Conservation (phyloP, 2,113 vertebrate genomes). For the Sprattus sprattus region DNA sequence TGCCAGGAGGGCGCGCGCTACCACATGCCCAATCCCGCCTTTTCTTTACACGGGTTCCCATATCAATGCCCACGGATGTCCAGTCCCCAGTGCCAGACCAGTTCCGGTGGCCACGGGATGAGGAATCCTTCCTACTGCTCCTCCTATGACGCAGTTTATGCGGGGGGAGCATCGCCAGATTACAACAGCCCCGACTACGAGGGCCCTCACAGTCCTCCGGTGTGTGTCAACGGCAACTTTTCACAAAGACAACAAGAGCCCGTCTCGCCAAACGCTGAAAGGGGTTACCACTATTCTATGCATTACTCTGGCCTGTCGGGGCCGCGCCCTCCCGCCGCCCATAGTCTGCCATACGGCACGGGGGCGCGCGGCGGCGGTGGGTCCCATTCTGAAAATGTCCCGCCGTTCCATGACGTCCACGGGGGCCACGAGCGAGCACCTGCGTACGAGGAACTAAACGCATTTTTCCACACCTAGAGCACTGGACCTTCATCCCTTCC, state of each 20-base stretch:
- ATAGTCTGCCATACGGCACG: slow-evolving; percentile 83
- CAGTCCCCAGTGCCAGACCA: slow-evolving; percentile 85
- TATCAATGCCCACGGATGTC: slow-evolving; percentile 90
- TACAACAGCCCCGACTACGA: slow-evolving; percentile 96
- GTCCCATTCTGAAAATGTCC: slow-evolving; percentile 89
- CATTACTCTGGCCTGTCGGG: slow-evolving; percentile 88
- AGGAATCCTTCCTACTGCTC: slow-evolving; percentile 84
- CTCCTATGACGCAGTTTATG: slow-evolving; percentile 82
- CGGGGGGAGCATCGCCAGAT: slow-evolving; percentile 86
- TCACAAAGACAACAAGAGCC: slow-evolving; percentile 85
- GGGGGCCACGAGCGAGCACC: slow-evolving; percentile 89
- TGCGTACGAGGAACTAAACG: slow-evolving; percentile 93
- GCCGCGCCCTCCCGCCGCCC: slow-evolving; percentile 75
- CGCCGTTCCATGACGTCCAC: slow-evolving; percentile 90
- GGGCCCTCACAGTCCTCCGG: slow-evolving; percentile 87
- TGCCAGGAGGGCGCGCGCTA: slow-evolving; percentile 84
- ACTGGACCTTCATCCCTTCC: background rate
- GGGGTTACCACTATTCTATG: slow-evolving; percentile 97
- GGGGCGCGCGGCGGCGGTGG: slow-evolving; percentile 82
- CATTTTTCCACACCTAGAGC: slow-evolving; percentile 91
- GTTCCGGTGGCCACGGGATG: slow-evolving; percentile 76
- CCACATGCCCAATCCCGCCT: slow-evolving; percentile 84
- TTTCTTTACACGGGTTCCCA: slow-evolving; percentile 88
- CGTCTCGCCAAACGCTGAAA: slow-evolving; percentile 86
- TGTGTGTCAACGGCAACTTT: slow-evolving; percentile 88